These are phyloP conservation scores for Pseudorhiza aurosa DNA, from an alignment of 30 jellyfish, hydroid and myxozoan genomes.

Conservation along the genomic window DNA sequence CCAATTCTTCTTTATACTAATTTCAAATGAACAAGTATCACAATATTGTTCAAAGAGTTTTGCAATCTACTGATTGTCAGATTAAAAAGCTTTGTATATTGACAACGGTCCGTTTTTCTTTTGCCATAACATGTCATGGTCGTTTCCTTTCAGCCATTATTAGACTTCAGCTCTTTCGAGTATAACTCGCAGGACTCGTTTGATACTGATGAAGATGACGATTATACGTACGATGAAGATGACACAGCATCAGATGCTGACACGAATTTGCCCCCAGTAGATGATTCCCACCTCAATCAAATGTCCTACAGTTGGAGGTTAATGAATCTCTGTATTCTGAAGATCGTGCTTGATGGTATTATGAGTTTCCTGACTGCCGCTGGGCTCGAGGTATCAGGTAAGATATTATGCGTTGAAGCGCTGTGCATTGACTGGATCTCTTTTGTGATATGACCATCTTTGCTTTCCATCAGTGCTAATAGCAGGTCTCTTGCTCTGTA, in stretches of 20 bases:
- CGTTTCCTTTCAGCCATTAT: conserved; percentile 65
- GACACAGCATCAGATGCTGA: conserved; percentile 77
- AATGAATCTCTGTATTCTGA: conserved; percentile 80
- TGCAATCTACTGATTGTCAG: too few species aligned
- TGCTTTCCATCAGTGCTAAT: too few species aligned
- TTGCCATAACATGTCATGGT: too few species aligned
- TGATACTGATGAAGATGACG: conserved; percentile 61
- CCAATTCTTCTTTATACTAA: too few species aligned
- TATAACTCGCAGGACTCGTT: conserved; percentile 75
- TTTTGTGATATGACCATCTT: too few species aligned
- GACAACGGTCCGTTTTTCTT: too few species aligned
- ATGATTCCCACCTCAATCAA: conserved; percentile 61
- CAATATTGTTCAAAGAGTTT: too few species aligned
- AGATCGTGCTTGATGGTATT: conserved; percentile 65
- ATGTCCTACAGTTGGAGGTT: conserved; percentile 94
- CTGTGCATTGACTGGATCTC: too few species aligned
- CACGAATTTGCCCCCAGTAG: conserved; percentile 23
- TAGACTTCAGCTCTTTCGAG: conserved; percentile 40
- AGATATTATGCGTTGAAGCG: too few species aligned
- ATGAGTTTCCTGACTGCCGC: conserved; percentile 75
- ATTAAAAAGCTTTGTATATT: too few species aligned
- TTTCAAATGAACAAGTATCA: too few species aligned
- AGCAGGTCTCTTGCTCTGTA: too few species aligned
- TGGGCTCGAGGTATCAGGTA: conserved; percentile 96
- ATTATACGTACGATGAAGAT: conserved; percentile 57